Percentiles rank a stretch among this genome's conserved stretches.
These are phyloP conservation scores for Salvator merianae DNA, from an alignment of 2,113 vertebrate genomes.

Conservation along the genomic window DNA sequence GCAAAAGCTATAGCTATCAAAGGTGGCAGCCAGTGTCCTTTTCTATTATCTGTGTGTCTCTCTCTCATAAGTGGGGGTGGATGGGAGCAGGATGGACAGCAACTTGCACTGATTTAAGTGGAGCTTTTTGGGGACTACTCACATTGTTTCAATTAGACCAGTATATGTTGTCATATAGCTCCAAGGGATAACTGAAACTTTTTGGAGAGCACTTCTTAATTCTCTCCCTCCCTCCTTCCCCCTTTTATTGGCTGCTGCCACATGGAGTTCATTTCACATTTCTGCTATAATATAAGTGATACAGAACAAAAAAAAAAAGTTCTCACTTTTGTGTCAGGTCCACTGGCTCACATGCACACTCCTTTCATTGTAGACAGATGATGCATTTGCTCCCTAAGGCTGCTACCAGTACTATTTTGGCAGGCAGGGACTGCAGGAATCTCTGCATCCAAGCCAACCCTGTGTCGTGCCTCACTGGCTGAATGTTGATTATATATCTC, in stretches of 20 bases:
- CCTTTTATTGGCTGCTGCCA: conserved; percentile 60
- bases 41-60: conserved; percentile 34
- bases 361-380: conserved; percentile 16
- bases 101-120: conserved; percentile 42
- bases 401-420: not conserved
- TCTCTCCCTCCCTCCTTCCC: not conserved
- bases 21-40: conserved; percentile 34
- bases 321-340: conserved; percentile 46
- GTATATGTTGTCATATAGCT: conserved; percentile 72
- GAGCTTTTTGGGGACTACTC: conserved; percentile 46
- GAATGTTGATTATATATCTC: not conserved
- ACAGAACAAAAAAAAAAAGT: conserved; percentile 50
- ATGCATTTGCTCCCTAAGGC: rapidly evolving
- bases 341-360: conserved; percentile 30
- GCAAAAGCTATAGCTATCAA: not conserved
- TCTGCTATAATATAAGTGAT: conserved; percentile 59
- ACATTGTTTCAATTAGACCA: conserved; percentile 73
- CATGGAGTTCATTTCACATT: conserved; percentile 74
- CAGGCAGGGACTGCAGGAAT: not conserved
- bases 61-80: not conserved
- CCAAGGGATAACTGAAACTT: conserved; percentile 71
- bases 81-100: conserved; percentile 36
- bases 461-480: not conserved
- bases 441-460: not conserved
- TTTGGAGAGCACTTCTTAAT: conserved; percentile 45